A percentile compares a stretch with the other conserved stretches of the same genome.
Conservation (phyloP, 1,140 invertebrate genomes). For the Leptoteleia sp. region DNA sequence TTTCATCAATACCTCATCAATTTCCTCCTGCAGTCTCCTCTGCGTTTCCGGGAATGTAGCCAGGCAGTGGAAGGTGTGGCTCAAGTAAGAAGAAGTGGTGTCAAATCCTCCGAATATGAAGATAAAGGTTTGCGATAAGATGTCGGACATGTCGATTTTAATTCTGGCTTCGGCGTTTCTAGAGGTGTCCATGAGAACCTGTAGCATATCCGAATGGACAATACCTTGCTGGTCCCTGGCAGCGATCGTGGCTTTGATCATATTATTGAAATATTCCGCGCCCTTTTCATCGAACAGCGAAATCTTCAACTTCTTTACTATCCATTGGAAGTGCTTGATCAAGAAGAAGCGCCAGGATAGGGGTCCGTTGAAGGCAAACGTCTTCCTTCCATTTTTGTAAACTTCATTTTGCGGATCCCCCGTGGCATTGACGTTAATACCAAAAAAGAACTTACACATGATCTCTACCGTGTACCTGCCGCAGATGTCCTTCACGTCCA, state of each 20-base stretch:
- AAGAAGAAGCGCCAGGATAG: slow-evolving; percentile 33
- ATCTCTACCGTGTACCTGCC: slow-evolving; percentile 69
- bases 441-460: slow-evolving; percentile 76
- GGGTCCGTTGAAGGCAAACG: neutral
- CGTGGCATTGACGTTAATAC: neutral
- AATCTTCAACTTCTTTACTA: slow-evolving; percentile 51
- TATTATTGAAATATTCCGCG: slow-evolving; percentile 50
- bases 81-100: slow-evolving; percentile 77
- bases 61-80: slow-evolving; percentile 80
- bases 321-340: slow-evolving; percentile 15
- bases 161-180: slow-evolving; percentile 2
- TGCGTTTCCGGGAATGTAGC: slow-evolving; percentile 84
- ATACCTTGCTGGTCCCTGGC: slow-evolving; percentile 73
- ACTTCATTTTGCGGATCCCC: neutral
- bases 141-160: slow-evolving; percentile 76
- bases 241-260: slow-evolving; percentile 77
- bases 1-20: slow-evolving; percentile 73
- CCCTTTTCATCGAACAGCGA: slow-evolving; percentile 49
- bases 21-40: slow-evolving; percentile 82
- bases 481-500: slow-evolving; percentile 71
- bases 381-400: too few relatives aligned
- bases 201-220: slow-evolving; percentile 65
- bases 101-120: slow-evolving; percentile 83
- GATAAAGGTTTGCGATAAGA: too few relatives aligned
- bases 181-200: slow-evolving; percentile 74